Evolutionary conservation across 2,888 invertebrate species (phyloP), one percentile per base, ranked within the genome.

Genomic region (Pyrgus malvae): DNA sequence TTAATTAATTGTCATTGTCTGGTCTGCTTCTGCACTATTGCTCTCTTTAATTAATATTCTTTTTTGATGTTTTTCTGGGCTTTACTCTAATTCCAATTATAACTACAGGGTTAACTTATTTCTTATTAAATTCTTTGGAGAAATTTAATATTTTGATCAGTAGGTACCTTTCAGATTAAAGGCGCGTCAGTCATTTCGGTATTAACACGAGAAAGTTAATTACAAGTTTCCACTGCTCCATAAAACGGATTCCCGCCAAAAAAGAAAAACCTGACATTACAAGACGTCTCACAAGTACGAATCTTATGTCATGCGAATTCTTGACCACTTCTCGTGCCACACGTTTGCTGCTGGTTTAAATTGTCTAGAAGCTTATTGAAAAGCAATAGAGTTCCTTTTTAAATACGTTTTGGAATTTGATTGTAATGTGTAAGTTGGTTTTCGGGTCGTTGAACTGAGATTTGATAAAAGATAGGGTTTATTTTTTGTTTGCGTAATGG

Each of bases 381-480:
- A n/a, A 6, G n/a, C 14, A 41, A 16, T 7, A 40, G 23, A 23
- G 31, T 49, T 4, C n/a, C 40, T 23, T 16, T n/a, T 49, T 14
- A 33, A 50, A 25, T 7, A 16, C 16, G 11, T 56, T 60, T 51
- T 54, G 55, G 56, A 56, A 60, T 57, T 42, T 33, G 27, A 40
- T 60, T 58, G 65, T 60, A 60, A 59, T 42, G 55, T 46, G 1
- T 48, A 55, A 57, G 49, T 59, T 50, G 35, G 27, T 37, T 25
- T 51, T 23, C 56, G 59, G 67, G 67, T 66, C 65, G 59, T 57
- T 64, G 66, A 63, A 62, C 67, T 55, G 56, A 38, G 58, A 59
- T 61, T 60, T 64, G 60, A 59, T 63, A 63, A 63, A 50, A 64
- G 68, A 68, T 67, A 66, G 64, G 48, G 44, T 55, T 65, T 50